A percentile compares a stretch with the other conserved stretches of the same genome.
Conservation (phyloP, 2,797 vertebrate genomes). For the Anguilla pacifica region DNA sequence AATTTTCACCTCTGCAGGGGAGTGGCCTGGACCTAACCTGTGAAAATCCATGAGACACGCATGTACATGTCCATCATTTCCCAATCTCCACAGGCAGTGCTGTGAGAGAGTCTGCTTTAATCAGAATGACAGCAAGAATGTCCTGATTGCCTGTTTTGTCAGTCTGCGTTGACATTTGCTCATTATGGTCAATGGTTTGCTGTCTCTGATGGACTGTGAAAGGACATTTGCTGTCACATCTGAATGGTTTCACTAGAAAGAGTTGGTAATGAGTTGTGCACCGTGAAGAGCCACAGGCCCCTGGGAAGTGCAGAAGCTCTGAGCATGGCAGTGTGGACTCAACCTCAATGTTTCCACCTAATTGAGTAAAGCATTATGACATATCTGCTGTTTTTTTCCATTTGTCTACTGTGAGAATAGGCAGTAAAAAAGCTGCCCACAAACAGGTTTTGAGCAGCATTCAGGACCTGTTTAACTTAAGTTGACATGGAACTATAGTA, state of each 20-base stretch:
- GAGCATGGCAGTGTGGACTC: not conserved
- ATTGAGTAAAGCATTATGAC: not conserved
- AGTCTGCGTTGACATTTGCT: not conserved
- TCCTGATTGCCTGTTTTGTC: not conserved
- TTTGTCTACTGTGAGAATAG: not conserved
- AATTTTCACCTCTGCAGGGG: not conserved
- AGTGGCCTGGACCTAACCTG: not conserved
- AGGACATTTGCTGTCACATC: not conserved
- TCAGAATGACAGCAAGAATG: not conserved
- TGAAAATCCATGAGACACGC: not conserved
- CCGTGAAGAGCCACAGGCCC: not conserved
- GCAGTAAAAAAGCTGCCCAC: not conserved
- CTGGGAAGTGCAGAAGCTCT: not conserved
- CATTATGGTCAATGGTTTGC: not conserved
- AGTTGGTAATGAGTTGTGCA: not conserved
- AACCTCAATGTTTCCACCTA: not conserved
- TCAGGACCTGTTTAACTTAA: not conserved
- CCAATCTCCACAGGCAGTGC: not conserved
- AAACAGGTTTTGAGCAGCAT: not conserved
- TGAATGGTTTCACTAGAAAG: not conserved
- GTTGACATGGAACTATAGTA: not conserved
- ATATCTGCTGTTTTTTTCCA: not conserved
- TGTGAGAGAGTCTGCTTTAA: not conserved
- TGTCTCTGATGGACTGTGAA: not conserved
- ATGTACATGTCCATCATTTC: slow-evolving; percentile 21